Evolutionary conservation across 2,113 vertebrate genomes (phyloP), one percentile per base, ranked within the genome.

Genomic region (Shinisaurus crocodilurus): DNA sequence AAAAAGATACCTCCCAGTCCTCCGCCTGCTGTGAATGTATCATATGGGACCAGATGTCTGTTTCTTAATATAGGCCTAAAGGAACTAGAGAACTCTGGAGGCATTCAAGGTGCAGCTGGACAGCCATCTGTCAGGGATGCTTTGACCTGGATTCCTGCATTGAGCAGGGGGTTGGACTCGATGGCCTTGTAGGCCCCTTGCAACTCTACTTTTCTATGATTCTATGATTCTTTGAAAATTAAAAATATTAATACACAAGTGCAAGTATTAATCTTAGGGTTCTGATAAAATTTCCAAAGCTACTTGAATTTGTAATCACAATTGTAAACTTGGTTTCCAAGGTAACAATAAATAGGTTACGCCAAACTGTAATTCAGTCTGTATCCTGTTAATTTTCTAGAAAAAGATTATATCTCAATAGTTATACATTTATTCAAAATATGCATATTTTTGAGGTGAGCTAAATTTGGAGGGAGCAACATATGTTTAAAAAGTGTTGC

Each of bases 351-450:
- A 70, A 79, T 25, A 79, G 34, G 7, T 43, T 69, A 16, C 12
- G 16, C 48, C 32, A 40, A 75, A 2, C 3, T 48, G 7, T 29
- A 72, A 83, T 34, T 89, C 32, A 82, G 2, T 16, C 45, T 74
- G 37, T 12, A 34, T 90, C 0, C 0, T 29, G 65, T 37, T 85
- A 76, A 72, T 93, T 63, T 54, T 40, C 54, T 69, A 3, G 27
- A 20, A 50, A 43, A 6, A 84, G 7, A 3, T 20, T 6, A 32
- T 83, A 93, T 67, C 32, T 8, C 40, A 6, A 45, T 48, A 63
- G 69, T 88, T 18, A 32, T 6, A 9, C 3, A 13, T 85, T 88
- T 82, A 84, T 92, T 6, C 2, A 84, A 76, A 90, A 25, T 0
- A 0, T 80, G 12, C 50, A 37, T 0, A 5, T 50, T 50, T 25